phyloP scores from a whole-genome alignment of 2,888 invertebrate genomes.

The Tenthredo amoena region DNA sequence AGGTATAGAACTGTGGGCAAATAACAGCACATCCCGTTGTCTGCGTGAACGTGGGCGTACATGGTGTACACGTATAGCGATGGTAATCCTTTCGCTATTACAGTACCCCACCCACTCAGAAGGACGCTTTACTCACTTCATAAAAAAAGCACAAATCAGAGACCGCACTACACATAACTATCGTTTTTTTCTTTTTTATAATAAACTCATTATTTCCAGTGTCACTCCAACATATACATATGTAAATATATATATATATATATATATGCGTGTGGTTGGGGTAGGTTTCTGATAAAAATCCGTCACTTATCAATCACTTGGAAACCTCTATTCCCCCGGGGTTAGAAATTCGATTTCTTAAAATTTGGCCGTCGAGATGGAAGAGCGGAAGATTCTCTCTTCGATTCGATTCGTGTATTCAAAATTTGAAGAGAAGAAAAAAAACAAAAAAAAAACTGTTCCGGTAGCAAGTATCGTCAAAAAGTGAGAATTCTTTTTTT shows the following conservation, averaged over 20 bases:
- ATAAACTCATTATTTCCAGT: background rate
- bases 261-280: background rate
- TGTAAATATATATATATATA: no score
- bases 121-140: background rate
- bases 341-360: background rate
- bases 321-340: background rate
- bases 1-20: conserved; percentile 73
- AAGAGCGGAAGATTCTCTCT: background rate
- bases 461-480: no score
- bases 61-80: conserved; percentile 61
- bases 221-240: background rate
- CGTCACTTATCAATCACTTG: background rate
- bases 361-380: background rate
- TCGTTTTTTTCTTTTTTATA: background rate
- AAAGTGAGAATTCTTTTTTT: no score
- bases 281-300: background rate
- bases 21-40: conserved; percentile 76
- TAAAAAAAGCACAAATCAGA: background rate
- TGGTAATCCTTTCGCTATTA: conserved; percentile 29
- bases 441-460: background rate
- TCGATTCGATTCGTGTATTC: no score
- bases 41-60: conserved; percentile 75
- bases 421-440: background rate
- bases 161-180: background rate
- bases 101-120: background rate